Evolutionary conservation across 2,797 vertebrate genomes (phyloP).

Genomic region (Myotis vivesi): DNA sequence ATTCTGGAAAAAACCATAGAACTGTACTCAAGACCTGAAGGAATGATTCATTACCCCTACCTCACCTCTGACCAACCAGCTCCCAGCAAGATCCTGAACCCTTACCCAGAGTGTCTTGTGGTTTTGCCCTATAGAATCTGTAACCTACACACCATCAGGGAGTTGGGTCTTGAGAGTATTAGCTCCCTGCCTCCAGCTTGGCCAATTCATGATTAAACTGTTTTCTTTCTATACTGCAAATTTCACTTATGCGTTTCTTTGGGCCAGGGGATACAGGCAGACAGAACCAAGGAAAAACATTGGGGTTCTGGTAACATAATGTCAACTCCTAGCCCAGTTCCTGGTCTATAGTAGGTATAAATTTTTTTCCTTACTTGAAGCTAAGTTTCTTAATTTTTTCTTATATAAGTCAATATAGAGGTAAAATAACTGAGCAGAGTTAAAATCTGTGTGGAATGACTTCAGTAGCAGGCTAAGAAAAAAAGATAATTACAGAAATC

Average conservation of each 20-base stretch:
- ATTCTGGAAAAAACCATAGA: neutral
- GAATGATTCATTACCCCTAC: neutral
- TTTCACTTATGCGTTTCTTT: neutral
- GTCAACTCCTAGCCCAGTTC: neutral
- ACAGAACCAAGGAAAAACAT: neutral
- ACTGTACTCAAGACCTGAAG: neutral
- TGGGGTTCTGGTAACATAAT: neutral
- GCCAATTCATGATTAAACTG: neutral
- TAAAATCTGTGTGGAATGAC: neutral
- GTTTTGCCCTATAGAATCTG: neutral
- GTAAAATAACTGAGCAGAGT: conserved; percentile 13
- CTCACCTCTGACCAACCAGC: neutral
- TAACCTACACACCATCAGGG: neutral
- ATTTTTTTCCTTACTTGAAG: neutral
- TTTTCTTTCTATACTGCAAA: neutral
- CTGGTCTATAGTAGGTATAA: neutral
- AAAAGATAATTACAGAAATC: neutral
- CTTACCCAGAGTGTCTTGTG: neutral
- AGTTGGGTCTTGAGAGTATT: neutral
- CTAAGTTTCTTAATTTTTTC: conserved; percentile 13
- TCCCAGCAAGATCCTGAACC: neutral
- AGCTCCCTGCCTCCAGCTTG: neutral
- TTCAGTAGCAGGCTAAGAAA: conserved; percentile 7
- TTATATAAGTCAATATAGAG: conserved; percentile 4
- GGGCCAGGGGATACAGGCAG: neutral